A percentile compares a stretch with the other conserved stretches of the same genome.
Evolutionary conservation across 2,797 vertebrate genomes (phyloP).

Genomic region (Chloroceryle amazona): DNA sequence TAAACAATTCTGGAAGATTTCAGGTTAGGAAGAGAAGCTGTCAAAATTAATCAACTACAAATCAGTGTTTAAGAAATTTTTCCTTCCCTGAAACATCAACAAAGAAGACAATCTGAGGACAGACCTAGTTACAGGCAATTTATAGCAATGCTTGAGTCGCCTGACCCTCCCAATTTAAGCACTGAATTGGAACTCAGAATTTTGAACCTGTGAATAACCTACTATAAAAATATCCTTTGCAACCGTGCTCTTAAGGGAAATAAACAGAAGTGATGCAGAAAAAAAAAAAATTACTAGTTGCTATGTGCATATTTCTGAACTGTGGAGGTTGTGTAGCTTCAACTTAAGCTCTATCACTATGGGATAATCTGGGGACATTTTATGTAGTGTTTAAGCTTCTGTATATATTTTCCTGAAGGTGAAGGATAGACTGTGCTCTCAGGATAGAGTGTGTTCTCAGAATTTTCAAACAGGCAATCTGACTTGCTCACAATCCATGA

Average conservation of each 20-base stretch:
- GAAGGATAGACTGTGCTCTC: neutral
- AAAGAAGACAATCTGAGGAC: neutral
- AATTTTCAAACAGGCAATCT: neutral
- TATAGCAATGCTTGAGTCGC: neutral
- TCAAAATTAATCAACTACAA: neutral
- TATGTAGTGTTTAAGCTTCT: neutral
- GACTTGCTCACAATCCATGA: neutral
- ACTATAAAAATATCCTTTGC: neutral
- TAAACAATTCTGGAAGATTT: neutral
- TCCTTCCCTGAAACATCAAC: neutral
- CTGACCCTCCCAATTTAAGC: neutral
- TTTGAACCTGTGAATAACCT: neutral
- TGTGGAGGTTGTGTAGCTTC: neutral
- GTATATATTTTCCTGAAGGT: neutral
- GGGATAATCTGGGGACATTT: constrained; percentile 4
- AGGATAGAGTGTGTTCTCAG: neutral
- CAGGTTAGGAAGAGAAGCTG: neutral
- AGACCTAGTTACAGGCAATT: neutral
- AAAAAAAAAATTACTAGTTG: neutral
- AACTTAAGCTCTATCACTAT: neutral
- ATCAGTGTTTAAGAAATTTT: neutral
- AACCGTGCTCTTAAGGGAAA: neutral
- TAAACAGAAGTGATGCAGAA: neutral
- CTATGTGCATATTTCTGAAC: neutral
- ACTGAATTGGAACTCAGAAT: neutral